Conservation (phyloP, 2,797 vertebrate genomes). For the Rhinatrema bivittatum region DNA sequence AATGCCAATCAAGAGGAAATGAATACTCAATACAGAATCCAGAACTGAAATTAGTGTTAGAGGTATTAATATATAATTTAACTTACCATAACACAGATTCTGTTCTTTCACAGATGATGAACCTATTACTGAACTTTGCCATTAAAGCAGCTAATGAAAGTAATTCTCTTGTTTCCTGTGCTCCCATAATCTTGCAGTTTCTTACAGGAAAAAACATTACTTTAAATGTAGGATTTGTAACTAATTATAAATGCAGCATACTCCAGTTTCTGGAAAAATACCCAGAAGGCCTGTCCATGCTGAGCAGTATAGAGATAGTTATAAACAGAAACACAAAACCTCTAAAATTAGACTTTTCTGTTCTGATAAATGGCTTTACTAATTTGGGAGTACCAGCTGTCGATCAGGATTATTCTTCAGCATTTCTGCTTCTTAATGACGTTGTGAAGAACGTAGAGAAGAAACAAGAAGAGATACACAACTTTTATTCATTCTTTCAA, state of each 20-base stretch:
- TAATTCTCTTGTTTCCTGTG: not conserved
- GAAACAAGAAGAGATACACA: not conserved
- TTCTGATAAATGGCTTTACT: not conserved
- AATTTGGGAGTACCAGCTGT: not conserved
- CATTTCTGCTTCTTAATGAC: not conserved
- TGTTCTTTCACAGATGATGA: not conserved
- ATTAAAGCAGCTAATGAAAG: not conserved
- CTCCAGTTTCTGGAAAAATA: slow-evolving; percentile 1
- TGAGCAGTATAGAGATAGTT: not conserved
- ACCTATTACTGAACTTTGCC: not conserved
- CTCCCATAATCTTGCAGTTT: slow-evolving; percentile 5
- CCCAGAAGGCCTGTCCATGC: slow-evolving; percentile 6
- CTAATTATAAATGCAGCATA: not conserved
- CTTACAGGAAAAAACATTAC: not conserved
- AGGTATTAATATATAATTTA: not conserved
- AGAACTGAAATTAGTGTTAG: not conserved
- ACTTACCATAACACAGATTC: not conserved
- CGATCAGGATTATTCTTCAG: not conserved
- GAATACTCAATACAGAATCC: slow-evolving; percentile 1
- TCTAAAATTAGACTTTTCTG: not conserved
- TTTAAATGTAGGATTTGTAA: not conserved
- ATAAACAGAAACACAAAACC: not conserved
- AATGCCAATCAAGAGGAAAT: slow-evolving; percentile 1
- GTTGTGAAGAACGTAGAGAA: not conserved
- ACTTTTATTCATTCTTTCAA: not conserved